Conservation (phyloP, 2,113 vertebrate genomes). For the Forbesichthys papilliferus region DNA sequence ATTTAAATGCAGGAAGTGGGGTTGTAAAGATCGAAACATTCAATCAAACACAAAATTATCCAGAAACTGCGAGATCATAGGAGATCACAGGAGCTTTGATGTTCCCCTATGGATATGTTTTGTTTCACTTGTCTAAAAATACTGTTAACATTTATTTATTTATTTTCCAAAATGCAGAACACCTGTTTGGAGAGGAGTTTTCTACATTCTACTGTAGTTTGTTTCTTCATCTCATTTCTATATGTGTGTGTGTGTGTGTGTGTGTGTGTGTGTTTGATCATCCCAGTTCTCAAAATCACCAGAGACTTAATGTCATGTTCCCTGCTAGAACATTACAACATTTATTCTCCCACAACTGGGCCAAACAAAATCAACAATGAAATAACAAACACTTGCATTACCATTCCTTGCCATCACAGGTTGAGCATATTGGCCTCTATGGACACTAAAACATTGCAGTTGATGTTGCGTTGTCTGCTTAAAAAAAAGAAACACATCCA, state of each 20-base stretch:
- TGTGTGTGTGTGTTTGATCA: constrained; percentile 39
- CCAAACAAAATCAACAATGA: constrained; percentile 6
- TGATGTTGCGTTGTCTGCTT: too few relatives aligned
- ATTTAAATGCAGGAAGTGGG: constrained; percentile 17
- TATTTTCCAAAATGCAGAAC: constrained; percentile 10
- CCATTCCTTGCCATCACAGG: constrained; percentile 4
- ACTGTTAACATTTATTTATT: constrained; percentile 39
- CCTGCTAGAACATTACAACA: constrained; percentile 17
- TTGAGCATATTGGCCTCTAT: not conserved
- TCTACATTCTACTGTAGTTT: constrained; percentile 29
- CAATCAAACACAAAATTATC: constrained; percentile 28
- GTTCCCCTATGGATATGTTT: constrained; percentile 48
- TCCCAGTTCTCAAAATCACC: constrained; percentile 31
- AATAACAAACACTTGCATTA: constrained; percentile 3
- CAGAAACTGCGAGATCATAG: constrained; percentile 23
- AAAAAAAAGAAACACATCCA: not conserved
- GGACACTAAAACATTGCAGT: too few relatives aligned
- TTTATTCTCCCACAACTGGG: constrained; percentile 21
- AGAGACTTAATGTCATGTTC: constrained; percentile 48
- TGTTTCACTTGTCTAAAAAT: constrained; percentile 28
- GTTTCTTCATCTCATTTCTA: constrained; percentile 8
- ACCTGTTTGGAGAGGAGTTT: constrained; percentile 14
- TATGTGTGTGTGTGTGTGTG: not conserved
- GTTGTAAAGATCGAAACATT: constrained; percentile 22
- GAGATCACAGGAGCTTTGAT: constrained; percentile 40